Conservation (phyloP, 2,888 invertebrate genomes). For the Dioctria linearis region DNA sequence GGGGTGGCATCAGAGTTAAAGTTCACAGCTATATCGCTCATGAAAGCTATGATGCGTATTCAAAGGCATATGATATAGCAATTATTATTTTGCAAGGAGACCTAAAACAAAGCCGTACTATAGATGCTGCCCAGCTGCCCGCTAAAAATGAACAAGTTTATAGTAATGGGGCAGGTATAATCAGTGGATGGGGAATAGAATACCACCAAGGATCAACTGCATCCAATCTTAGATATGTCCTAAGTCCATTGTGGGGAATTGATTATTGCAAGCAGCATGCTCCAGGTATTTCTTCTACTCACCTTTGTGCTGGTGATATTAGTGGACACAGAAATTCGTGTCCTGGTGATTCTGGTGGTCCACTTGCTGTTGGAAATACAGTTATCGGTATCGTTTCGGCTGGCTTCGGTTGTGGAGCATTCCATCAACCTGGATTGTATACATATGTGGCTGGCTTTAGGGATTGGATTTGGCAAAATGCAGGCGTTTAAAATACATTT, state of each 20-base stretch:
- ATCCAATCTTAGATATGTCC: not conserved
- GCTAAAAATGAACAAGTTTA: constrained; percentile 11
- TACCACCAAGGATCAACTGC: constrained; percentile 8
- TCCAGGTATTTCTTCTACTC: constrained; percentile 64
- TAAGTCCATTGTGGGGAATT: not conserved
- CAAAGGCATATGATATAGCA: not conserved
- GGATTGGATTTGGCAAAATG: constrained; percentile 20
- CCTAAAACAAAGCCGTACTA: not conserved
- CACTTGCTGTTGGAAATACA: constrained; percentile 5
- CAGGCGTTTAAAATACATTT: too few species aligned
- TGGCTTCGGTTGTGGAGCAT: constrained; percentile 29
- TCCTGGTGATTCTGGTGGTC: constrained; percentile 51
- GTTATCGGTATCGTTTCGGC: constrained; percentile 48
- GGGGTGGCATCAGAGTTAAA: not conserved
- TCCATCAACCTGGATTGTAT: constrained; percentile 35
- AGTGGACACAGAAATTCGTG: constrained; percentile 67
- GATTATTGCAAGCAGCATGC: constrained; percentile 63
- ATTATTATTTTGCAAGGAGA: not conserved
- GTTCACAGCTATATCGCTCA: not conserved
- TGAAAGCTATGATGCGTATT: not conserved
- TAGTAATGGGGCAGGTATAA: constrained; percentile 12
- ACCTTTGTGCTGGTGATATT: constrained; percentile 72
- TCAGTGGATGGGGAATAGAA: constrained; percentile 56
- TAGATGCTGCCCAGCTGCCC: constrained; percentile 8
- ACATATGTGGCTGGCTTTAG: constrained; percentile 17